phyloP scores from a whole-genome alignment of 2,888 invertebrate genomes.

The Thera britannica region DNA sequence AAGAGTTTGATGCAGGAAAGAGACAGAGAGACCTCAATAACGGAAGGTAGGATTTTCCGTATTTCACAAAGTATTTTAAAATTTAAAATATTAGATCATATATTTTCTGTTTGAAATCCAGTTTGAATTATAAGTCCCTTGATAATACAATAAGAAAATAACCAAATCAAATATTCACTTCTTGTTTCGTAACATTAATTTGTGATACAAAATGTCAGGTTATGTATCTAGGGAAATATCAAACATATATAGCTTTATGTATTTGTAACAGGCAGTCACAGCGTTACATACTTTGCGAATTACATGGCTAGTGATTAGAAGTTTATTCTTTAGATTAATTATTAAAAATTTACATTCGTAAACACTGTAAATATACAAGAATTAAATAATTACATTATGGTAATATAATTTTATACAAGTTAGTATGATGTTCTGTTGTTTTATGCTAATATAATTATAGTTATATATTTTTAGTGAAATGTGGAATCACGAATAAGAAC shows the following conservation, averaged over 20 bases:
- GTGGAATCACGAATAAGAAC: neutral
- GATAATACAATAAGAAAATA: slow-evolving; percentile 10
- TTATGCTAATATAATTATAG: slow-evolving; percentile 3
- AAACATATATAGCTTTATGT: slow-evolving; percentile 24
- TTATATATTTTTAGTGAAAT: slow-evolving; percentile 6
- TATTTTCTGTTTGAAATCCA: no score
- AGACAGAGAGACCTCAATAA: neutral
- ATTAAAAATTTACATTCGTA: slow-evolving; percentile 41
- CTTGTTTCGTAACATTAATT: slow-evolving; percentile 8
- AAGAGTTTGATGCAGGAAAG: neutral
- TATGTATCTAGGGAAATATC: slow-evolving; percentile 20
- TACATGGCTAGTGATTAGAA: slow-evolving; percentile 84
- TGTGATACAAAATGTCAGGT: slow-evolving; percentile 18
- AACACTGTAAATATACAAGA: slow-evolving; percentile 65
- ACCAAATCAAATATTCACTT: neutral
- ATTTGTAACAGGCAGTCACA: slow-evolving; percentile 43
- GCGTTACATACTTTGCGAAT: slow-evolving; percentile 64
- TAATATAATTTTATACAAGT: slow-evolving; percentile 28
- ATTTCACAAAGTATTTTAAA: no score
- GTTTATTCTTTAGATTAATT: slow-evolving; percentile 73
- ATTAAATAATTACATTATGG: slow-evolving; percentile 37
- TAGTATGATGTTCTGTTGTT: slow-evolving; percentile 29
- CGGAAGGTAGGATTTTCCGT: no score
- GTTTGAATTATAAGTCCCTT: neutral
- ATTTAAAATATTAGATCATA: no score